Evolutionary conservation across 2,888 invertebrate species (phyloP).

Genomic region (Anorthoa munda): DNA sequence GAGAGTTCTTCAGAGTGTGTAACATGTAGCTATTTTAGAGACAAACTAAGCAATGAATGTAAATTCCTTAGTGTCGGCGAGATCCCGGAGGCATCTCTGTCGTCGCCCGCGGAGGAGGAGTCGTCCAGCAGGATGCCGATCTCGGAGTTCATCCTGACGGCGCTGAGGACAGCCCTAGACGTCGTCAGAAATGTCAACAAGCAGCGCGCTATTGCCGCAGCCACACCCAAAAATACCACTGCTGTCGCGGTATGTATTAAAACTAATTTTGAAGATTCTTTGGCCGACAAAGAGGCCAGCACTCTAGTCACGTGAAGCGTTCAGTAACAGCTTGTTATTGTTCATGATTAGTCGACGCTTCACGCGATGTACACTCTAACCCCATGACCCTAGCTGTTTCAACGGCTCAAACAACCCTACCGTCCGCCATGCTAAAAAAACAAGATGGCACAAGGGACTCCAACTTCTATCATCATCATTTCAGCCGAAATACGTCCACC

Average conservation of each 20-base stretch:
- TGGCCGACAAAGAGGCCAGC: too few relatives aligned
- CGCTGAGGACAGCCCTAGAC: slow-evolving; percentile 85
- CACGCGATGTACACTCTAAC: too few relatives aligned
- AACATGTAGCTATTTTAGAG: not conserved
- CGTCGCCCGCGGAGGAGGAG: slow-evolving; percentile 61
- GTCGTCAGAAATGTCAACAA: slow-evolving; percentile 86
- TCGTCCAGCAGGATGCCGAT: slow-evolving; percentile 76
- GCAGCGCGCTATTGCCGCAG: slow-evolving; percentile 71
- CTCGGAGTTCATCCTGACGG: slow-evolving; percentile 85
- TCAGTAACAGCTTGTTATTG: too few relatives aligned
- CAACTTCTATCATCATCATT: too few relatives aligned
- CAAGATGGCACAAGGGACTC: too few relatives aligned
- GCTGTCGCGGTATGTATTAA: slow-evolving; percentile 74
- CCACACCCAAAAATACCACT: slow-evolving; percentile 73
- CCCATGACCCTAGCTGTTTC: too few relatives aligned
- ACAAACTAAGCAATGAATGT: not conserved
- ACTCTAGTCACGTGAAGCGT: too few relatives aligned
- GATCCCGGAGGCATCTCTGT: slow-evolving; percentile 67
- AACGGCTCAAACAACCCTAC: too few relatives aligned
- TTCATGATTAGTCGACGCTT: too few relatives aligned
- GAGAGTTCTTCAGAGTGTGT: not conserved
- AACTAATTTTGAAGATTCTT: not conserved
- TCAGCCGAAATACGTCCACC: too few relatives aligned
- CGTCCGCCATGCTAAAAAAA: too few relatives aligned
- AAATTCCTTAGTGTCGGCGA: slow-evolving; percentile 67